phyloP scores from a whole-genome alignment of 1,140 invertebrate genomes.

The Caenorhabditis brenneri region DNA sequence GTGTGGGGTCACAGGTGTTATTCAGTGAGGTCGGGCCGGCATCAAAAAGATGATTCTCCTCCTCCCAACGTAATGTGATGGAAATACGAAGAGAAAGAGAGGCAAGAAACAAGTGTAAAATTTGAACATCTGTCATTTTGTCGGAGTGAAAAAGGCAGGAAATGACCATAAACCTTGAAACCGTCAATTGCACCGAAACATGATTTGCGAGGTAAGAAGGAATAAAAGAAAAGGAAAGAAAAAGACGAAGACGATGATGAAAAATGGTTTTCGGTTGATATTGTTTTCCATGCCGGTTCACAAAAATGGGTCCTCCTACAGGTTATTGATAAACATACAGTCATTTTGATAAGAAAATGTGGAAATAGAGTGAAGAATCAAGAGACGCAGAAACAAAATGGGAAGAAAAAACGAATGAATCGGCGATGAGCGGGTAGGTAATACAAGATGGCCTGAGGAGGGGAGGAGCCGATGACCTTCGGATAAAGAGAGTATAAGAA shows the following conservation, averaged over 20 bases:
- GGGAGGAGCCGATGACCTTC: slow-evolving; percentile 61
- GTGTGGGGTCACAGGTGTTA: slow-evolving; percentile 31
- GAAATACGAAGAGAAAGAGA: slow-evolving; percentile 2
- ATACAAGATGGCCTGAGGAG: slow-evolving; percentile 49
- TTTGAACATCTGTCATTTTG: slow-evolving; percentile 35
- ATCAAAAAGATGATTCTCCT: not conserved
- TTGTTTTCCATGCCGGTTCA: not conserved
- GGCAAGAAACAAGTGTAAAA: slow-evolving; percentile 23
- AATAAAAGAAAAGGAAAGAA: not conserved
- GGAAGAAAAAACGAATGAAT: slow-evolving; percentile 38
- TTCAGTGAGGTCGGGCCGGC: not conserved
- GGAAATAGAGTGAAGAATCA: too few species aligned
- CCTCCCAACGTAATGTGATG: slow-evolving; percentile 11
- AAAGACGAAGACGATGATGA: too few species aligned
- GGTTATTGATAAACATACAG: slow-evolving; percentile 13
- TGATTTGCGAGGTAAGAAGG: not conserved
- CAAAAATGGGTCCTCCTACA: not conserved
- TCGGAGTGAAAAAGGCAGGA: not conserved
- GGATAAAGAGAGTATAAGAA: slow-evolving; percentile 53
- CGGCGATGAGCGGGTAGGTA: slow-evolving; percentile 22
- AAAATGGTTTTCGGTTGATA: not conserved
- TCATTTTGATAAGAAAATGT: not conserved
- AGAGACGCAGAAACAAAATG: not conserved
- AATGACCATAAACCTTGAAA: slow-evolving; percentile 36
- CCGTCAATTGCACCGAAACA: slow-evolving; percentile 19